A percentile compares a stretch with the other conserved stretches of the same genome.
These are phyloP conservation scores for Zalophus californianus DNA, from an alignment of 2,797 vertebrate species.

Conservation along the genomic window DNA sequence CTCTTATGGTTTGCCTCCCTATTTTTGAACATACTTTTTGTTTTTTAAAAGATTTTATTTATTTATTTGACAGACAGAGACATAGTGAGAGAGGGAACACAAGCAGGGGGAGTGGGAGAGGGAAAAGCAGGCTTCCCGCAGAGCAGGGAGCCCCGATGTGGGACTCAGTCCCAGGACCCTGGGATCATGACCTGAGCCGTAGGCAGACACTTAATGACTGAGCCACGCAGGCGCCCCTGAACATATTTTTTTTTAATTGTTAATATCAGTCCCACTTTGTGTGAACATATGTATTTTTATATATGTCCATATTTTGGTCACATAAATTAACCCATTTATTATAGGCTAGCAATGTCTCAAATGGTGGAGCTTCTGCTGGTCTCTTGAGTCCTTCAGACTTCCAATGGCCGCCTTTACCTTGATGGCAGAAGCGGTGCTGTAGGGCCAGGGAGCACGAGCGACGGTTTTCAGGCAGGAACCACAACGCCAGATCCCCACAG, in stretches of 20 bases:
- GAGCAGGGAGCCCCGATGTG: no score
- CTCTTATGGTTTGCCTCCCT: not conserved
- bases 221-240: no score
- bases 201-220: no score
- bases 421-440: no score
- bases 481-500: slow-evolving; percentile 88
- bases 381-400: not conserved
- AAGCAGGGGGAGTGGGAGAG: no score
- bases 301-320: not conserved
- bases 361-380: not conserved
- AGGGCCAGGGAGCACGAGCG: not conserved
- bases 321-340: not conserved
- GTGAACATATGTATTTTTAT: not conserved
- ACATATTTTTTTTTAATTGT: not conserved
- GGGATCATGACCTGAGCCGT: no score
- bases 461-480: not conserved
- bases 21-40: not conserved
- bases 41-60: no score
- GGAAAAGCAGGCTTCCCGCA: no score
- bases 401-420: not conserved
- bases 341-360: not conserved
- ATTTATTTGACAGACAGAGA: no score
- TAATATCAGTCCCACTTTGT: not conserved
- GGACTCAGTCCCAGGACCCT: no score
- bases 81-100: no score